A percentile compares a stretch with the other conserved stretches of the same genome.
Conservation (phyloP, 2,888 invertebrate genomes). For the Drosophila tripunctata region DNA sequence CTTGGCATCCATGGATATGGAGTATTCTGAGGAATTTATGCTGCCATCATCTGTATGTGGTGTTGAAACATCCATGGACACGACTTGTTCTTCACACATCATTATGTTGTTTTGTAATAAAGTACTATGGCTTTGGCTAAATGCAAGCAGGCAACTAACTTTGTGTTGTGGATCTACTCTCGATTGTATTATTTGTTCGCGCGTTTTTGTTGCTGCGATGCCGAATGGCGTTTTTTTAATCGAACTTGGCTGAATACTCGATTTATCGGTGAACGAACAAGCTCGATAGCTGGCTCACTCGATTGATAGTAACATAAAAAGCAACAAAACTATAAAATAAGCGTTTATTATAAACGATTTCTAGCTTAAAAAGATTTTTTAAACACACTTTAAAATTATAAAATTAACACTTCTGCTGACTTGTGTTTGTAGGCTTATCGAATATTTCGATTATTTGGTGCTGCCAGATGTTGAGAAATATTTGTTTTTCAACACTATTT, state of each 20-base stretch:
- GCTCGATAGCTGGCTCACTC: background rate
- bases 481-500: conserved; percentile 1
- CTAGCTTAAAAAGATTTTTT: no score
- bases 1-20: conserved; percentile 54
- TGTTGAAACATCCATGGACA: conserved; percentile 56
- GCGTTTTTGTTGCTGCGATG: conserved; percentile 69
- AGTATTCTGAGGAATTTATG: conserved; percentile 64
- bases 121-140: background rate
- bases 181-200: conserved; percentile 47
- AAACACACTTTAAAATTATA: no score
- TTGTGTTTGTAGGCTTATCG: background rate
- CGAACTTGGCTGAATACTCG: background rate
- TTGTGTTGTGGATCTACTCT: conserved; percentile 35
- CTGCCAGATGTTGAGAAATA: conserved; percentile 1
- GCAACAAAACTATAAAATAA: no score
- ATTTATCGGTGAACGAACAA: background rate
- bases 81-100: conserved; percentile 63
- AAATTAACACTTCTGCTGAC: no score
- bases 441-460: background rate
- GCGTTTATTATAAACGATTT: no score
- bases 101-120: conserved; percentile 30
- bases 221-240: background rate
- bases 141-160: conserved; percentile 6
- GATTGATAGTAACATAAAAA: no score
- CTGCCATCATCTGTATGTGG: conserved; percentile 52